These are phyloP conservation scores for Characodon lateralis DNA, from an alignment of 2,797 vertebrate species.

Conservation along the genomic window DNA sequence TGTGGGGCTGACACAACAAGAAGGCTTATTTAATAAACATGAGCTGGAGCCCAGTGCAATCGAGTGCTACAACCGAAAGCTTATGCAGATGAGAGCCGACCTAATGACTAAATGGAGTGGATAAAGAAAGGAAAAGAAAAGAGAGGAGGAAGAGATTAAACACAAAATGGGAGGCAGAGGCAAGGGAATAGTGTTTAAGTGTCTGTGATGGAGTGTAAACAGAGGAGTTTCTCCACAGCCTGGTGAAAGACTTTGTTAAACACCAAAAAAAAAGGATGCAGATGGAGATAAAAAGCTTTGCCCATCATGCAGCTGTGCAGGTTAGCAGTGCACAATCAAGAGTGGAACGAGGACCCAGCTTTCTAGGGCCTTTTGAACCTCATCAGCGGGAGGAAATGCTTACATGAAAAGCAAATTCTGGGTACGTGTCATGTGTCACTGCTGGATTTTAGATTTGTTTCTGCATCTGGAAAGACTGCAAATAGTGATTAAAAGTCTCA, in stretches of 20 bases:
- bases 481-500: background rate
- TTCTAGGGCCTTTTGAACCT: constrained; percentile 22
- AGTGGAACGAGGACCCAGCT: constrained; percentile 11
- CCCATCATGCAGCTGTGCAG: constrained; percentile 43
- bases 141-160: constrained; percentile 73
- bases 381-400: constrained; percentile 17
- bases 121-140: constrained; percentile 70
- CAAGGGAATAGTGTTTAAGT: constrained; percentile 73
- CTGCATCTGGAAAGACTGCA: background rate
- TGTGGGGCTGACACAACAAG: constrained; percentile 78
- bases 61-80: constrained; percentile 70
- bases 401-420: constrained; percentile 5
- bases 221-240: constrained; percentile 63
- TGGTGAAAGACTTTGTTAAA: constrained; percentile 63
- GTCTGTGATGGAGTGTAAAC: constrained; percentile 79
- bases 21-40: constrained; percentile 83
- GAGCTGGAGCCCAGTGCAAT: constrained; percentile 75
- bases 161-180: constrained; percentile 64
- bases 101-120: constrained; percentile 80
- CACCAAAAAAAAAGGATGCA: constrained; percentile 46
- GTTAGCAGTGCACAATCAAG: constrained; percentile 41
- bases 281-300: constrained; percentile 35
- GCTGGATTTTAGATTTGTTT: background rate
- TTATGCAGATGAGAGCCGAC: constrained; percentile 79
- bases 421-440: constrained; percentile 8